phyloP scores from a whole-genome alignment of 2,113 vertebrate genomes.

The Python bivittatus region DNA sequence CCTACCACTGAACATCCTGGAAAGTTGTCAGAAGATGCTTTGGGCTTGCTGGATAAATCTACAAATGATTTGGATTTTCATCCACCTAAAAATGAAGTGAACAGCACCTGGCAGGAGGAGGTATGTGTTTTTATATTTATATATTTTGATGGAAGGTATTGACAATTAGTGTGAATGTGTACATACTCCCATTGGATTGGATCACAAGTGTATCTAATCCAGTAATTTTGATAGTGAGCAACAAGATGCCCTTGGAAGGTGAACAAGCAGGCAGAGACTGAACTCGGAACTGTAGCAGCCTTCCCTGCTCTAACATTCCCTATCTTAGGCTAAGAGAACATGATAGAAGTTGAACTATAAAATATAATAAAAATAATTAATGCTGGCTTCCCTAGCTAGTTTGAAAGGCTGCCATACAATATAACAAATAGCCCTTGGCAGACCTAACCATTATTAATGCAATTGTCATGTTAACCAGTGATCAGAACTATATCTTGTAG shows the following conservation, averaged over 20 bases:
- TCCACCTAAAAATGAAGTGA: constrained; percentile 7
- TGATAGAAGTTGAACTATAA: neutral
- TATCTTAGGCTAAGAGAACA: neutral
- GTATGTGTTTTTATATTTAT: constrained; percentile 37
- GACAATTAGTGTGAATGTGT: neutral
- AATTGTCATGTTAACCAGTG: neutral
- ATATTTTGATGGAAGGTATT: neutral
- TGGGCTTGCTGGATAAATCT: neutral
- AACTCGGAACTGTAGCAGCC: neutral
- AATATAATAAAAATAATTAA: neutral
- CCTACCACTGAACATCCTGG: neutral
- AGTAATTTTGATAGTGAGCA: neutral
- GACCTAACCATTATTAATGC: neutral
- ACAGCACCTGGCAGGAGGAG: constrained; percentile 52
- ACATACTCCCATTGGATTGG: neutral
- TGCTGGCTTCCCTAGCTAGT: neutral
- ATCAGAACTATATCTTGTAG: neutral
- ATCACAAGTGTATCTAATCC: neutral
- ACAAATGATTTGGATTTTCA: constrained; percentile 38
- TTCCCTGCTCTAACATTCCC: neutral
- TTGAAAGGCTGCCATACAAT: neutral
- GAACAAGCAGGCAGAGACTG: neutral
- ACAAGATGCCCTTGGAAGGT: neutral
- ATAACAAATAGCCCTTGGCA: neutral
- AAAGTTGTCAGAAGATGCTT: neutral